Conservation (phyloP, 2,113 vertebrate species). For the Crypturellus undulatus region DNA sequence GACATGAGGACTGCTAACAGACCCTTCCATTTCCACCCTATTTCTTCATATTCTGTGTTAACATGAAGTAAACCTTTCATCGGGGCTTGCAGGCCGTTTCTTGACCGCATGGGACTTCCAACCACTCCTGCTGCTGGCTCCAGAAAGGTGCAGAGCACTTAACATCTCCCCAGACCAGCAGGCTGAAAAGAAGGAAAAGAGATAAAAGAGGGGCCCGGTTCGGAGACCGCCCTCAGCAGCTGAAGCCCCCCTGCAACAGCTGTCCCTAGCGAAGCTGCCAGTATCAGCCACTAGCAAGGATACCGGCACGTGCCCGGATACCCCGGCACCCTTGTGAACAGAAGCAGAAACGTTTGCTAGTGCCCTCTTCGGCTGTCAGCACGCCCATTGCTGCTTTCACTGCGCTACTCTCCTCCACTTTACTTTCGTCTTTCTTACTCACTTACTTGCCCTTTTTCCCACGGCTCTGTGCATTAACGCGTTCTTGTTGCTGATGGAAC, state of each 20-base stretch:
- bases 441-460: background rate
- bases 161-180: background rate
- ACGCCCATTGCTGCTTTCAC: background rate
- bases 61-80: background rate
- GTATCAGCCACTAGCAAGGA: background rate
- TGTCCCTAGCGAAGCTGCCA: background rate
- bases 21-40: background rate
- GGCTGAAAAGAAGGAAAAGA: background rate
- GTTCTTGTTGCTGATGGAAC: background rate
- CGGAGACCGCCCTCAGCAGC: background rate
- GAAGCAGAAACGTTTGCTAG: background rate
- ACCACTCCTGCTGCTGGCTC: background rate
- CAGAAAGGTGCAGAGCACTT: background rate
- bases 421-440: background rate
- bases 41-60: background rate
- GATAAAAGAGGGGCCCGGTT: background rate
- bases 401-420: background rate
- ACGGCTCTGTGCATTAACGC: background rate
- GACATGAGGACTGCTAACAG: rapidly evolving
- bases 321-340: background rate
- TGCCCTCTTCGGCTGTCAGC: background rate
- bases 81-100: background rate
- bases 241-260: background rate
- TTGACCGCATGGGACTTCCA: background rate
- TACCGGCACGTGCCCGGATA: background rate